Conservation (phyloP, 2,888 invertebrate species). For the Leptinotarsa peninsularis region DNA sequence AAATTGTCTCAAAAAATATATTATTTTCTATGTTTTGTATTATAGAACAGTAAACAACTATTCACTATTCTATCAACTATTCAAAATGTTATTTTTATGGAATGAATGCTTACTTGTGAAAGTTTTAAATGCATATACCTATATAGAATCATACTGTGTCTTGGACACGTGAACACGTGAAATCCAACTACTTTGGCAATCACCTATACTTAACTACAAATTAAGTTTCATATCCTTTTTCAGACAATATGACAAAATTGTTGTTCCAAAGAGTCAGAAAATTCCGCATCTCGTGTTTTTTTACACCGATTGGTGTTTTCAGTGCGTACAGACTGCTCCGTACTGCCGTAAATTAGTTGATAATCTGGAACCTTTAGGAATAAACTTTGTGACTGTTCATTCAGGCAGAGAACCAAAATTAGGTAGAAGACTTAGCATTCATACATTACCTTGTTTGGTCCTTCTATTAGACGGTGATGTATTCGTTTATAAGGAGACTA, state of each 20-base stretch:
- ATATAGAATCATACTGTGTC: no score
- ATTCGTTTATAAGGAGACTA: constrained; percentile 85
- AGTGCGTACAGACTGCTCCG: constrained; percentile 89
- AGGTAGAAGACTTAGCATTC: constrained; percentile 82
- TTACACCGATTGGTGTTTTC: constrained; percentile 95
- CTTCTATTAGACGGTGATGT: constrained; percentile 86
- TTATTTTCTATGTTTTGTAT: no score
- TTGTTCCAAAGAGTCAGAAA: constrained; percentile 85
- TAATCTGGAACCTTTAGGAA: constrained; percentile 86
- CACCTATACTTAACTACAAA: no score
- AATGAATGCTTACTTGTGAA: no score
- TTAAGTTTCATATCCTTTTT: constrained; percentile 44
- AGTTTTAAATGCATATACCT: no score
- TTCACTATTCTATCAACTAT: no score
- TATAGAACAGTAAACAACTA: no score
- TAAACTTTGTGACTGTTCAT: constrained; percentile 85
- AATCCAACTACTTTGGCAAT: no score
- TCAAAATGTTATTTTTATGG: no score
- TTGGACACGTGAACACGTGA: no score
- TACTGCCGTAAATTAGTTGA: constrained; percentile 87
- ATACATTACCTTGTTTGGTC: constrained; percentile 84
- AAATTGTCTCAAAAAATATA: no score
- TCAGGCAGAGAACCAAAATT: constrained; percentile 84
- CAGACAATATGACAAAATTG: constrained; percentile 88
- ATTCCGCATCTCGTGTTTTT: constrained; percentile 89